A percentile compares a stretch with the other conserved stretches of the same genome.
Evolutionary conservation across 2,113 vertebrate species (phyloP).

Genomic region (Semnornis frantzii): DNA sequence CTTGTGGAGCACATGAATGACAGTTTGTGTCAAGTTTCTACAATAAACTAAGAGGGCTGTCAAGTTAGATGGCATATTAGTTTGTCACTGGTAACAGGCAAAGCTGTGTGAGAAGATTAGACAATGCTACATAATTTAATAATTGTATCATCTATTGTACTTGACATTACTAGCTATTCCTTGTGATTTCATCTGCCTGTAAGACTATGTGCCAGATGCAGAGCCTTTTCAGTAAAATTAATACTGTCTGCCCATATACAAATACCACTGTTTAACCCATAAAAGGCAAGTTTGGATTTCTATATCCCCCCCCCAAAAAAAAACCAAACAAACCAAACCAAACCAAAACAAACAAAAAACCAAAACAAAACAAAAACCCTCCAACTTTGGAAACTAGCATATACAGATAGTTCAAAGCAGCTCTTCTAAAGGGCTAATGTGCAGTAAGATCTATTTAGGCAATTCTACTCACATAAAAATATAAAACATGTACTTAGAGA

Average conservation of each 20-base stretch:
- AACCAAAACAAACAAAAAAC: not conserved
- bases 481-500: not conserved
- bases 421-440: not conserved
- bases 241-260: not conserved
- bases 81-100: conserved; percentile 68
- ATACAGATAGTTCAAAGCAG: not conserved
- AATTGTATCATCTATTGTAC: conserved; percentile 66
- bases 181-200: conserved; percentile 41
- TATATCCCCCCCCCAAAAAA: not conserved
- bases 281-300: not conserved
- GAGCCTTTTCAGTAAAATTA: not conserved
- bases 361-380: not conserved
- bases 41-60: conserved; percentile 68
- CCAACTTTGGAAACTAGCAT: not conserved
- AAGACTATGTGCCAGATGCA: not conserved
- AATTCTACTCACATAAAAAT: not conserved
- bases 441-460: not conserved
- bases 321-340: not conserved
- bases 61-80: conserved; percentile 64
- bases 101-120: conserved; percentile 66
- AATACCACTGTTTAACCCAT: not conserved
- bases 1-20: conserved; percentile 52
- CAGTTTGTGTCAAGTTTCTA: conserved; percentile 44
- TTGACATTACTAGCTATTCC: conserved; percentile 61
- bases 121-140: conserved; percentile 71